Percentiles rank a stretch among this genome's conserved stretches.
Evolutionary conservation across 1,140 invertebrate genomes (phyloP).

Genomic region (Nixonia krombeini): DNA sequence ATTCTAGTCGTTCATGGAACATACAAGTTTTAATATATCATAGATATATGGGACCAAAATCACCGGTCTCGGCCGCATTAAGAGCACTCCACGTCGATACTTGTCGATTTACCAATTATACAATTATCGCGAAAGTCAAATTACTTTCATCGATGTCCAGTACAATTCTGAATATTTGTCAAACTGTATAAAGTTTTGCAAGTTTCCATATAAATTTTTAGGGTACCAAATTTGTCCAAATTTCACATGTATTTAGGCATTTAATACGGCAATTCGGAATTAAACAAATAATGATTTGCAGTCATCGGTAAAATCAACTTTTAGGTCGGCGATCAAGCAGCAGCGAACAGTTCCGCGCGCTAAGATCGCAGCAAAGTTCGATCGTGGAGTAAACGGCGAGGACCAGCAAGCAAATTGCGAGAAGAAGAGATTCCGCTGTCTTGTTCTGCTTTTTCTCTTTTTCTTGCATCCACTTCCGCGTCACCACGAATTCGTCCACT

Average conservation of each 20-base stretch:
- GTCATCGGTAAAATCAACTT: neutral
- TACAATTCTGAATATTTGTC: too few relatives aligned
- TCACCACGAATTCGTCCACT: slow-evolving; percentile 14
- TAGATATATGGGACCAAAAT: slow-evolving; percentile 95
- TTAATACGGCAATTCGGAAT: too few relatives aligned
- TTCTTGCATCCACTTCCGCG: slow-evolving; percentile 37
- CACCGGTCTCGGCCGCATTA: slow-evolving; percentile 76
- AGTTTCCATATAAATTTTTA: slow-evolving; percentile 50
- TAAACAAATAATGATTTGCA: slow-evolving; percentile 13
- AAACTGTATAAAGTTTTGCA: too few relatives aligned
- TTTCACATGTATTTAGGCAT: too few relatives aligned
- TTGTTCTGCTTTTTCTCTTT: slow-evolving; percentile 30
- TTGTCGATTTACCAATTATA: slow-evolving; percentile 34
- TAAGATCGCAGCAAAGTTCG: slow-evolving; percentile 37
- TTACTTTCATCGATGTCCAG: too few relatives aligned
- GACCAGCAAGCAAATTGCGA: slow-evolving; percentile 67
- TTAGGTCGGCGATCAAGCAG: slow-evolving; percentile 27
- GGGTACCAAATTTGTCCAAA: too few relatives aligned
- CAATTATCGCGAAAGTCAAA: too few relatives aligned
- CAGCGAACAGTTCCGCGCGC: slow-evolving; percentile 62
- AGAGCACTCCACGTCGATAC: slow-evolving; percentile 49
- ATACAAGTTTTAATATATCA: slow-evolving; percentile 92
- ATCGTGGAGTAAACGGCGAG: slow-evolving; percentile 45
- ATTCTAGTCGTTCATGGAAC: slow-evolving; percentile 88
- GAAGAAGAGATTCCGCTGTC: slow-evolving; percentile 54